phyloP scores from a whole-genome alignment of 1,140 invertebrate genomes.

The Megalonaias nervosa region DNA sequence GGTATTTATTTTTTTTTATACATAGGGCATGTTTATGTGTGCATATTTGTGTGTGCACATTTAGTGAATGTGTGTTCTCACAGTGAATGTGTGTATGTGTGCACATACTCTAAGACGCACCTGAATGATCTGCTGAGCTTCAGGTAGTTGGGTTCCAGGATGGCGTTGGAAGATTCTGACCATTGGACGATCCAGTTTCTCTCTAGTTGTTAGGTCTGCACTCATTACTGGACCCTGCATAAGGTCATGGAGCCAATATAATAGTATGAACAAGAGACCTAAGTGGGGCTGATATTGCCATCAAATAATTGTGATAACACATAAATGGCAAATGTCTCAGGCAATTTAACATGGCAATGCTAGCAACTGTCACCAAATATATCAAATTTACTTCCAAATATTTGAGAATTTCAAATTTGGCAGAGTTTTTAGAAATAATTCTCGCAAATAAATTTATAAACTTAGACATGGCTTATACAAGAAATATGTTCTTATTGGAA shows the following conservation, averaged over 20 bases:
- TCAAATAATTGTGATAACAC: no score
- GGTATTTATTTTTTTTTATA: not conserved
- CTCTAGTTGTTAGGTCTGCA: constrained; percentile 62
- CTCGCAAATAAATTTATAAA: no score
- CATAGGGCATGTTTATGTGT: not conserved
- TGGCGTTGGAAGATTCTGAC: constrained; percentile 69
- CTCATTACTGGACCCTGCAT: constrained; percentile 67
- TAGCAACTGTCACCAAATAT: no score
- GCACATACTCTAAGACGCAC: constrained; percentile 40
- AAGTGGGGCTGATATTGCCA: no score
- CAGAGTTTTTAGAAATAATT: no score
- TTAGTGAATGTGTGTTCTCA: not conserved
- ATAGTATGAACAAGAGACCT: no score
- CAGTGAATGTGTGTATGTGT: not conserved
- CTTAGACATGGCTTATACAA: no score
- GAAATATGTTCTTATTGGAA: no score
- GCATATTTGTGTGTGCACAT: not conserved
- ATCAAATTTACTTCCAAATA: no score
- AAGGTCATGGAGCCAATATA: not conserved
- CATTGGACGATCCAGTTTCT: constrained; percentile 68
- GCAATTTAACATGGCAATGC: no score
- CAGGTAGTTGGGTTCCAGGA: constrained; percentile 69
- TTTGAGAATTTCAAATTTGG: no score
- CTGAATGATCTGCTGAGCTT: constrained; percentile 67
- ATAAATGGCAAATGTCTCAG: no score